Evolutionary conservation across 2,113 vertebrate genomes (phyloP).

Genomic region (Tylochromis polylepis): DNA sequence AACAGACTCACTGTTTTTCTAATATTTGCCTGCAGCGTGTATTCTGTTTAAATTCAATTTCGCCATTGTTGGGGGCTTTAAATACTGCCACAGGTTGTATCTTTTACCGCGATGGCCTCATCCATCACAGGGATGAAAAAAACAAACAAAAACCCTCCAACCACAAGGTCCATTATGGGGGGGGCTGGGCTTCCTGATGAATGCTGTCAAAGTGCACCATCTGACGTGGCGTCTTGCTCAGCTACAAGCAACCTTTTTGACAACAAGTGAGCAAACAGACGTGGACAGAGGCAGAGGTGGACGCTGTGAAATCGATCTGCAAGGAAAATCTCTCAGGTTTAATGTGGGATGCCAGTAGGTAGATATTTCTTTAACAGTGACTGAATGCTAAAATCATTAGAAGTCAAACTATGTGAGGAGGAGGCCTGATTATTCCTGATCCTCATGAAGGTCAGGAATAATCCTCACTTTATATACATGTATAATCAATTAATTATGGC

Average conservation of each 20-base stretch:
- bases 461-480: background rate
- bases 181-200: background rate
- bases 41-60: constrained; percentile 51
- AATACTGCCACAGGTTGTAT: constrained; percentile 2
- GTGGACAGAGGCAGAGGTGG: constrained; percentile 11
- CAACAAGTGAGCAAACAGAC: constrained; percentile 23
- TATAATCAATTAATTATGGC: background rate
- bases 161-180: background rate
- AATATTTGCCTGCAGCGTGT: constrained; percentile 38
- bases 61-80: constrained; percentile 5
- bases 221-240: constrained; percentile 20
- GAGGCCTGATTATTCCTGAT: background rate
- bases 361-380: constrained; percentile 35
- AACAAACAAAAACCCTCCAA: background rate
- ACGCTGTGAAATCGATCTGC: constrained; percentile 30
- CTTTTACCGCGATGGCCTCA: background rate
- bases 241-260: background rate
- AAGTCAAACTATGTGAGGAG: background rate
- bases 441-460: background rate
- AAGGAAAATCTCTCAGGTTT: constrained; percentile 18
- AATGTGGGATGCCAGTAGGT: constrained; percentile 25
- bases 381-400: background rate
- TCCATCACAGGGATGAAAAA: background rate
- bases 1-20: constrained; percentile 46
- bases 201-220: background rate